Evolutionary conservation across 2,113 vertebrate species (phyloP).

Genomic region (Aphyosemion australe): DNA sequence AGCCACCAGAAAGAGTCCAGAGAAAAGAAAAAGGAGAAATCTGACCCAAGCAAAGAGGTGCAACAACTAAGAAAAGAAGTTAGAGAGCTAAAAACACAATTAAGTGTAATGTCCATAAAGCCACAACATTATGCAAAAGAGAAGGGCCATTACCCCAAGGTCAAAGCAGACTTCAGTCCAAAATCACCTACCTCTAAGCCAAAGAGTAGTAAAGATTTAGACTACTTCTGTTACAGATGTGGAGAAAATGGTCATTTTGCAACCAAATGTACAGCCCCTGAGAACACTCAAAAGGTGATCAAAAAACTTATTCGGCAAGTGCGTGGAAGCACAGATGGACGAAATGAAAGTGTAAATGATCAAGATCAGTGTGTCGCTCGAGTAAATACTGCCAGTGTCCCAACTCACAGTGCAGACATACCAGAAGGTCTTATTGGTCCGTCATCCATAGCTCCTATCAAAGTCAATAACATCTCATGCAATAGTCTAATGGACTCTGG

Average conservation of each 20-base stretch:
- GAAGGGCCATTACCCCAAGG: background rate
- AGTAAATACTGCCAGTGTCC: background rate
- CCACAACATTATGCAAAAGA: background rate
- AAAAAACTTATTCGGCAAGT: background rate
- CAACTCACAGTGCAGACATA: background rate
- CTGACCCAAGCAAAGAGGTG: background rate
- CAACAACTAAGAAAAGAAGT: background rate
- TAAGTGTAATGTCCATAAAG: background rate
- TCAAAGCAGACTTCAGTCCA: background rate
- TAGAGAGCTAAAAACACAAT: background rate
- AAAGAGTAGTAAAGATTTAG: background rate
- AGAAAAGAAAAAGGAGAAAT: background rate
- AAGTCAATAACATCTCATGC: background rate
- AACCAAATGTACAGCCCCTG: background rate
- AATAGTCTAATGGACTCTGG: background rate
- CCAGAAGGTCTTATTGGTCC: conserved; percentile 16
- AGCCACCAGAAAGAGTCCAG: background rate
- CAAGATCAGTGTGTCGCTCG: background rate
- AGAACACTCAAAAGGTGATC: background rate
- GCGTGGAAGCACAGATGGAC: background rate
- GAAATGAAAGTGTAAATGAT: background rate
- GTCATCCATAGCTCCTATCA: background rate
- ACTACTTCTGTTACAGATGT: conserved; percentile 2
- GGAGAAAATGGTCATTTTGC: conserved; percentile 8
- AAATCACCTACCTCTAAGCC: background rate